Evolutionary conservation across 2,888 invertebrate species (phyloP), one percentile per base, ranked within the genome.

Genomic region (Zaprionus lineosus): DNA sequence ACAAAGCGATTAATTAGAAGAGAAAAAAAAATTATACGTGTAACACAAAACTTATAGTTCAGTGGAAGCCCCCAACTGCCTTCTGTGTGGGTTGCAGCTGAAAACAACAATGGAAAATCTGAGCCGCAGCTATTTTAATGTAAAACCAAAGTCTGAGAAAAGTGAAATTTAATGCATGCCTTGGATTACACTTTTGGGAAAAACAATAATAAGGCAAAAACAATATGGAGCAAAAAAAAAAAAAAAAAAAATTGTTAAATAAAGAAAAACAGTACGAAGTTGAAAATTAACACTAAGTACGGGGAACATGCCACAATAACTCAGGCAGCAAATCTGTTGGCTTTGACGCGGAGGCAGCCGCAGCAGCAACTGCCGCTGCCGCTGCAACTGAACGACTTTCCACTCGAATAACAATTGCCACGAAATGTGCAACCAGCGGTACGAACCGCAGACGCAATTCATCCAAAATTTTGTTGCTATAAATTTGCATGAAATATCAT

Each of bases 141-240:
- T 55, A 75, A 79, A 62, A n/a, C n/a, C n/a, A n/a, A n/a, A n/a
- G n/a, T n/a, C n/a, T n/a, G n/a, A 63, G 58, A 83, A 76, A 77
- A 78, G 77, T 78, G 84, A 78, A 78, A 78, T 67, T 74, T 64
- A 67, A 78, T 67, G 60, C 75, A 60, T 62, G 81, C 59, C 50
- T 69, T 47, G 60, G 71, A 58, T 70, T 70, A 67, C 78, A 84
- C 78, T 51, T 33, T 43, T n/a, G 26, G 44, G 18, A 19, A 46
- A 24, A 36, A 12, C 21, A 40, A 57, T 29, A 31, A n/a, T n/a
- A n/a, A n/a, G n/a, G n/a, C n/a, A n/a, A n/a, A n/a, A n/a, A n/a
- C n/a, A n/a, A n/a, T n/a, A n/a, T n/a, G n/a, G n/a, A n/a, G n/a
- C n/a, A n/a, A n/a, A n/a, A n/a, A 15, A 16, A 31, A 19, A n/a